Conservation (phyloP, 2,797 vertebrate species). For the Molossus alvarezi region DNA sequence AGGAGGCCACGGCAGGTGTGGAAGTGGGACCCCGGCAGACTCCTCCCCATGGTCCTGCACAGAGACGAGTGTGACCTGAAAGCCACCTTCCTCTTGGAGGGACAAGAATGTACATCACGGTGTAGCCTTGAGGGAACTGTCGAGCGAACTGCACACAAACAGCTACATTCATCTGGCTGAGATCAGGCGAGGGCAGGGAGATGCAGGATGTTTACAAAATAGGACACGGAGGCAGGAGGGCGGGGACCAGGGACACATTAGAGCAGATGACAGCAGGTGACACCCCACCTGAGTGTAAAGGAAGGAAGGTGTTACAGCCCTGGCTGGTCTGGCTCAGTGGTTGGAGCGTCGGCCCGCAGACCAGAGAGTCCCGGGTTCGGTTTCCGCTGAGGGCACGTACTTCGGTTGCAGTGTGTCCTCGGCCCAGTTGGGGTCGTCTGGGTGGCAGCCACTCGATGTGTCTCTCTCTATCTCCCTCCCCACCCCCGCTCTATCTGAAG, state of each 20-base stretch:
- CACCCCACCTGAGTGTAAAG: accelerated
- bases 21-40: neutral
- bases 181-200: accelerated
- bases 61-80: accelerated
- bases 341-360: too few relatives aligned
- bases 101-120: neutral
- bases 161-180: neutral
- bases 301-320: too few relatives aligned
- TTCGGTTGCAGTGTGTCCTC: too few relatives aligned
- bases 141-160: neutral
- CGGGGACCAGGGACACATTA: accelerated
- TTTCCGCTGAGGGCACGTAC: too few relatives aligned
- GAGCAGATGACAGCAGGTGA: neutral
- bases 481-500: too few relatives aligned
- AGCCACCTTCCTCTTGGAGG: accelerated
- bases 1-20: too few relatives aligned
- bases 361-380: too few relatives aligned
- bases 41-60: neutral
- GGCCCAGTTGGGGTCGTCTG: too few relatives aligned
- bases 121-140: neutral
- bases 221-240: neutral
- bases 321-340: too few relatives aligned
- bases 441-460: too few relatives aligned
- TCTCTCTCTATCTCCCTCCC: too few relatives aligned
- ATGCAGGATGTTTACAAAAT: too few relatives aligned